Evolutionary conservation across 37 sponge, comb jelly and placozoan species (phyloP).

Genomic region (Beroe ovata): DNA sequence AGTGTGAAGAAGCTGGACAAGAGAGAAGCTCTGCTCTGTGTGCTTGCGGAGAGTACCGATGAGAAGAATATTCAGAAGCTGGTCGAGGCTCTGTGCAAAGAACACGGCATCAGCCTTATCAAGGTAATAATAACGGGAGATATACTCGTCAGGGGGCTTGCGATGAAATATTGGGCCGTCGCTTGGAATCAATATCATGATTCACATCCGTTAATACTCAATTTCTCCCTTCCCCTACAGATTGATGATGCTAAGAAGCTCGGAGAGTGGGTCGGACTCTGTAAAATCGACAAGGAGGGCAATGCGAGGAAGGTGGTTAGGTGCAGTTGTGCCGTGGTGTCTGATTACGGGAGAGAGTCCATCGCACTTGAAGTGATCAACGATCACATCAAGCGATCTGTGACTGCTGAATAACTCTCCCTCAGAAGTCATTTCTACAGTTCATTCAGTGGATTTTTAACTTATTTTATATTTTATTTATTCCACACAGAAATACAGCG

Average conservation of each 20-base stretch:
- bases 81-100: constrained; percentile 96
- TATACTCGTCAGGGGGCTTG: no score
- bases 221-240: background rate
- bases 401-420: background rate
- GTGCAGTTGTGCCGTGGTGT: constrained; percentile 97
- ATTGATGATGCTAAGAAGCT: constrained; percentile 89
- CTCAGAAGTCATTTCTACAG: background rate
- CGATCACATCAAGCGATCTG: constrained; percentile 68
- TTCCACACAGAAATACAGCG: no score
- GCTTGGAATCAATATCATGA: no score
- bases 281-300: constrained; percentile 97
- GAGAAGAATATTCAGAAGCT: constrained; percentile 83
- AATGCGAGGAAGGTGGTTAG: constrained; percentile 95
- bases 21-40: constrained; percentile 90
- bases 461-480: constrained; percentile 64
- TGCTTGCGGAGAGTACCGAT: constrained; percentile 92
- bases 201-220: no score
- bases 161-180: no score
- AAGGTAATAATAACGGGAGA: constrained; percentile 69
- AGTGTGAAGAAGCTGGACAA: constrained; percentile 95
- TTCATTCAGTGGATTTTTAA: constrained; percentile 8
- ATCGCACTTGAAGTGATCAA: constrained; percentile 68
- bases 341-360: constrained; percentile 70
- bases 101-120: constrained; percentile 90
- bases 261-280: constrained; percentile 98